Base-by-base conservation (phyloP, 2,113 vertebrate genomes). In the Acanthisitta chloris region DNA sequence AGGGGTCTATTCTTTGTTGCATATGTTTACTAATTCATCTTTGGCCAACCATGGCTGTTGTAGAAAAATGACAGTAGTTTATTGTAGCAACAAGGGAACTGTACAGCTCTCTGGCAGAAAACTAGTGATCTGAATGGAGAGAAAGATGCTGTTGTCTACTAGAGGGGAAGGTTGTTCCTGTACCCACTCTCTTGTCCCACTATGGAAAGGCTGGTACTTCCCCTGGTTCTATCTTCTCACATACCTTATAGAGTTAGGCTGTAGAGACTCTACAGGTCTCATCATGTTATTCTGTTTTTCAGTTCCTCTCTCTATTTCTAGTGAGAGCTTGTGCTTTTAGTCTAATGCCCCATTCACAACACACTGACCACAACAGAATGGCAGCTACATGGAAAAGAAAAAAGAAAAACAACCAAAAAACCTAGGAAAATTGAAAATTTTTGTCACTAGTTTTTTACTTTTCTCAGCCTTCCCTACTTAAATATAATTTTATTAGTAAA, bases 101-200 rank as follows among this genome's bases (percentile, higher is more conserved):
- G 23, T 40, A 28, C 29, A 45, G 12, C 14, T 55, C 11, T 64
- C 6, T 24, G 14, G 12, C 34, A 55, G 7, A 34, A 81, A 36
- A 46, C 15, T 67, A 10, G 19, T 51, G 19, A 43, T 17, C 29
- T 69, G 17, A 34, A 70, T 20, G 21, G 21, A 16, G 57, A 61
- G 38, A 52, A 84, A 51, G n/a, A 23, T 9, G 8, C 17, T 51
- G 28, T 24, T 45, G 10, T 34, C 18, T 33, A 9, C 17, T 31
- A 38, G 28, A 84, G 4, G 6, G 7, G 6, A 58, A 40, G 23
- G 8, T 4, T 92, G 40, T 85, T 42, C 16, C 18, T 6, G 6
- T 61, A 28, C 18, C 17, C 1, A 0, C 4, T 33, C 1, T 73
- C 8, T 55, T n/a, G 66, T 14, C 23, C 19, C 8, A 14, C 8